phyloP scores from a whole-genome alignment of 2,797 vertebrate genomes.

The Acomys russatus region DNA sequence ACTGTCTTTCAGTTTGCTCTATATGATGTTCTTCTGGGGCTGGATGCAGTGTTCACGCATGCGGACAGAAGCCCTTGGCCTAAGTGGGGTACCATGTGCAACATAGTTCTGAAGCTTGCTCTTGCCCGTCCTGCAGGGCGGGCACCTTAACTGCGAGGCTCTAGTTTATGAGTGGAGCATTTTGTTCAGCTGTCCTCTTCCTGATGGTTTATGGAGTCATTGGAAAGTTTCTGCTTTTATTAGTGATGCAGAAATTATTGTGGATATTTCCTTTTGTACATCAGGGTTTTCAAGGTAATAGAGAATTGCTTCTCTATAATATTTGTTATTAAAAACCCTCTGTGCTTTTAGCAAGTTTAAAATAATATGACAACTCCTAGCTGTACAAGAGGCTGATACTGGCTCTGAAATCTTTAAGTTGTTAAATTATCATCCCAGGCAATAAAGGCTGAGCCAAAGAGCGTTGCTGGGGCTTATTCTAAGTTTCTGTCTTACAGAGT shows the following conservation, averaged over 20 bases:
- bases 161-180: not conserved
- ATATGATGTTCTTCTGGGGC: not conserved
- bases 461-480: constrained; percentile 19
- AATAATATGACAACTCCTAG: not conserved
- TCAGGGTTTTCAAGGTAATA: constrained; percentile 52
- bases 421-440: not conserved
- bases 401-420: constrained; percentile 43
- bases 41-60: not conserved
- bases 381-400: constrained; percentile 39
- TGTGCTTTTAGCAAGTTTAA: no score
- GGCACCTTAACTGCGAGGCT: not conserved
- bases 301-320: constrained; percentile 6
- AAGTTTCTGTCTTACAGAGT: constrained; percentile 39
- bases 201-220: not conserved
- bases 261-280: constrained; percentile 41
- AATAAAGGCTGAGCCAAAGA: constrained; percentile 30
- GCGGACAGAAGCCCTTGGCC: not conserved
- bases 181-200: constrained; percentile 24
- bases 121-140: not conserved
- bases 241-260: not conserved
- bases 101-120: not conserved
- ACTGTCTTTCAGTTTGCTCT: not conserved
- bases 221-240: constrained; percentile 53
- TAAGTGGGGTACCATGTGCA: not conserved
- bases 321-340: constrained; percentile 18